Evolutionary conservation across 1,140 invertebrate species (phyloP), one percentile per base, ranked within the genome.

Genomic region (Cydia pomonella): DNA sequence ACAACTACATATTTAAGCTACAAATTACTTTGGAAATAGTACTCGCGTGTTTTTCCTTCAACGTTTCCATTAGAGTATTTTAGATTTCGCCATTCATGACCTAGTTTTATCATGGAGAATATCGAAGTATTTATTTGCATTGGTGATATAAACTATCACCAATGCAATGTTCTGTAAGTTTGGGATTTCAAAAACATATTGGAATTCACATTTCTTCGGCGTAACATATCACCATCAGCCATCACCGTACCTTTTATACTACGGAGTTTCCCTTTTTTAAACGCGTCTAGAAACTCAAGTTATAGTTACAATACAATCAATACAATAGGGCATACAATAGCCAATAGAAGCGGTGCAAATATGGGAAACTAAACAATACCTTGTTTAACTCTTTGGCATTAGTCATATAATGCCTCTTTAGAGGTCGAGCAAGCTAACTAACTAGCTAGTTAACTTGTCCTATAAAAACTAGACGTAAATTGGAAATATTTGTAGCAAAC

Each of bases 341-440:
- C 29, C 64, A 69, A 69, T 69, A 69, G 64, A 38, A 10, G 25
- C 63, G 7, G 13, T 3, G 64, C 64, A 69, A 69, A 69, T 41
- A 69, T 69, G 64, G 64, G 29, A 69, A 69, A 69, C 64, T 69
- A 69, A 69, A 69, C 64, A 69, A 33, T 18, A 27, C 64, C 29
- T 33, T 64, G 64, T 69, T 33, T 38, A 69, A 33, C 27, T 69
- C 53, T 59, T 59, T 23, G 53, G 33, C 29, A 41, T 69, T 69
- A 69, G 64, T 69, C 64, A 69, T 69, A 23, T 59, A 59, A 59
- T 59, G 53, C 53, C 2, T 59, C 53, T 23, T 59, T 59, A 59
- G 21, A 59, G 53, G 53, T 59, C 53, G 53, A 59, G 18, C 53
- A 23, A 21, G 53, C 21, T 59, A n/a, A n/a, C n/a, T n/a, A n/a